Percentiles rank a stretch among this genome's conserved stretches.
Evolutionary conservation across 2,888 invertebrate genomes (phyloP).

Genomic region (Ecdyonurus torrentis): DNA sequence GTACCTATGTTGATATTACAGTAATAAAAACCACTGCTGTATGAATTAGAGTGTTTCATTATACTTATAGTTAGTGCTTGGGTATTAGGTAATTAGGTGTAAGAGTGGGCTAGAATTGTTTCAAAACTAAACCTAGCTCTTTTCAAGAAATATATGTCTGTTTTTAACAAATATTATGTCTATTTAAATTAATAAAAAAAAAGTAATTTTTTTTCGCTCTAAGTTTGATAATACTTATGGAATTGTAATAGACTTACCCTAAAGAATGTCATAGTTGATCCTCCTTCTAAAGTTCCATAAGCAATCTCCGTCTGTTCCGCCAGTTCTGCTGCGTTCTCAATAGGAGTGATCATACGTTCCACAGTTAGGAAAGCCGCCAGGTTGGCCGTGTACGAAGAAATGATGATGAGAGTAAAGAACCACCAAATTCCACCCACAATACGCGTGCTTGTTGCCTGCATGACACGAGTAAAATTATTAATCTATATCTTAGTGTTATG

Average conservation of each 20-base stretch:
- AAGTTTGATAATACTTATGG: too few relatives aligned
- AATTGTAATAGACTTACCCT: constrained; percentile 42
- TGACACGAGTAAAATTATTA: too few relatives aligned
- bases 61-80: too few relatives aligned
- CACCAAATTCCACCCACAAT: constrained; percentile 98
- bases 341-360: constrained; percentile 87
- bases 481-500: too few relatives aligned
- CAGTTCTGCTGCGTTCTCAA: constrained; percentile 88
- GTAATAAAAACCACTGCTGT: too few relatives aligned
- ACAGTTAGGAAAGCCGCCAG: constrained; percentile 96
- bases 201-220: too few relatives aligned
- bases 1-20: too few relatives aligned
- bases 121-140: too few relatives aligned
- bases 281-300: constrained; percentile 86
- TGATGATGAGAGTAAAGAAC: constrained; percentile 98
- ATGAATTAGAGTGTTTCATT: too few relatives aligned
- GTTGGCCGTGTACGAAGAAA: constrained; percentile 96
- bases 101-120: too few relatives aligned
- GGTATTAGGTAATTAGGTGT: too few relatives aligned
- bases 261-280: constrained; percentile 96
- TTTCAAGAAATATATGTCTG: too few relatives aligned
- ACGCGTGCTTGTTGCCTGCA: constrained; percentile 75
- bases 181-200: neutral
- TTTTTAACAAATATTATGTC: neutral
- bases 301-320: constrained; percentile 84